Conservation (phyloP, 2,888 invertebrate species). For the Cenopis cana region DNA sequence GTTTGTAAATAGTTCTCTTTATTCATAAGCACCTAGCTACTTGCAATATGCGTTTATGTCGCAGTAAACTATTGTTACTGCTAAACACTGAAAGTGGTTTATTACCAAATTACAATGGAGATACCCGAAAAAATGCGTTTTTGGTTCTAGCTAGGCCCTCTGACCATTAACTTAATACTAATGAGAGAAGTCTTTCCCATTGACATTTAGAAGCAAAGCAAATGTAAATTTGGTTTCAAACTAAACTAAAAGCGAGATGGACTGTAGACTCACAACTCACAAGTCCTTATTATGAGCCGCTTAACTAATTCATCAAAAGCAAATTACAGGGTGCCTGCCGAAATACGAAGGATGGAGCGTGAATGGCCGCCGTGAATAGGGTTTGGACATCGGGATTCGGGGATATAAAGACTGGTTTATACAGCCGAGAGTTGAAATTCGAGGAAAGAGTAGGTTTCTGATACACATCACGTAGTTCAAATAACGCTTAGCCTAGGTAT, state of each 20-base stretch:
- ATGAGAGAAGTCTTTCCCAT: too few relatives aligned
- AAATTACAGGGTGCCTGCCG: constrained; percentile 72
- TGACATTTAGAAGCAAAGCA: neutral
- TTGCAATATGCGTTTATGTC: too few relatives aligned
- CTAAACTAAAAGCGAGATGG: neutral
- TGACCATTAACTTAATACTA: too few relatives aligned
- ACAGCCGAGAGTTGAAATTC: neutral
- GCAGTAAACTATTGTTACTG: too few relatives aligned
- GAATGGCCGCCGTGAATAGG: constrained; percentile 19
- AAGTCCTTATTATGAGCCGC: constrained; percentile 62
- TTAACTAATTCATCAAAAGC: constrained; percentile 75
- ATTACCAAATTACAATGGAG: too few relatives aligned
- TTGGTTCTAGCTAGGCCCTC: too few relatives aligned
- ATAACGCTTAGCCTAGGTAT: neutral
- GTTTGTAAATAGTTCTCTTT: too few relatives aligned
- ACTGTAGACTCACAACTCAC: neutral
- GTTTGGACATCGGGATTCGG: constrained; percentile 5
- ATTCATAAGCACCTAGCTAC: too few relatives aligned
- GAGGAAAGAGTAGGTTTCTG: neutral
- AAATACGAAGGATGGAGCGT: constrained; percentile 33
- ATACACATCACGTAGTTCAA: neutral
- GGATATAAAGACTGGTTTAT: constrained; percentile 18
- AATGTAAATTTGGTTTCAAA: constrained; percentile 1
- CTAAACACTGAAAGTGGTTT: too few relatives aligned
- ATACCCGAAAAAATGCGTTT: too few relatives aligned